A percentile compares a stretch with the other conserved stretches of the same genome.
phyloP scores from a whole-genome alignment of 2,888 invertebrate species.

The Prosapia bicincta region DNA sequence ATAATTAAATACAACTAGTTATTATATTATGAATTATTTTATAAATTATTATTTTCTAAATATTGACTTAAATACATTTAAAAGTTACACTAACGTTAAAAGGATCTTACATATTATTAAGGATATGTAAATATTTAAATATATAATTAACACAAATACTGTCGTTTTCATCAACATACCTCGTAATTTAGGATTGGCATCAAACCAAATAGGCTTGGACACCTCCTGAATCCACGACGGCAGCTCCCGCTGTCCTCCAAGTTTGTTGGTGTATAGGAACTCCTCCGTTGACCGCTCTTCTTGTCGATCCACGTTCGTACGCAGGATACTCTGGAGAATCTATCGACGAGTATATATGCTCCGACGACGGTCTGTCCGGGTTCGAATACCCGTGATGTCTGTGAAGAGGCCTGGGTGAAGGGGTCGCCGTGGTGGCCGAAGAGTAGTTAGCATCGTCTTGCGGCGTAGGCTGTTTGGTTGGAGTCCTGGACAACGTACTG shows the following conservation, averaged over 20 bases:
- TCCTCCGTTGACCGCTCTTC: slow-evolving; percentile 32
- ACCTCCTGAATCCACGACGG: slow-evolving; percentile 46
- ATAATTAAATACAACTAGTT: too few relatives aligned
- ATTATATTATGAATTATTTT: too few relatives aligned
- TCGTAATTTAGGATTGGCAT: slow-evolving; percentile 43
- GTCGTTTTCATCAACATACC: slow-evolving; percentile 17
- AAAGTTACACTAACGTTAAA: too few relatives aligned
- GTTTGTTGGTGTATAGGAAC: slow-evolving; percentile 28
- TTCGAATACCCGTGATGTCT: slow-evolving; percentile 48
- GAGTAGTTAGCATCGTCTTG: slow-evolving; percentile 60
- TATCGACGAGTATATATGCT: slow-evolving; percentile 87
- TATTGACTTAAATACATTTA: too few relatives aligned
- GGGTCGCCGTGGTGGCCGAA: slow-evolving; percentile 62
- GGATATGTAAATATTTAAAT: too few relatives aligned
- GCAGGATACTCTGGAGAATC: slow-evolving; percentile 81
- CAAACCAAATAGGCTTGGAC: slow-evolving; percentile 72
- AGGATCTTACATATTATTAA: too few relatives aligned
- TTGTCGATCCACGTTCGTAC: slow-evolving; percentile 57
- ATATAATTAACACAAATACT: too few relatives aligned
- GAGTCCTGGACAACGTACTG: slow-evolving; percentile 40
- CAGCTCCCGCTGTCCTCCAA: slow-evolving; percentile 47
- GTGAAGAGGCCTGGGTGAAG: slow-evolving; percentile 51
- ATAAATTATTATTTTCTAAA: too few relatives aligned
- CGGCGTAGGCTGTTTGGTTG: slow-evolving; percentile 37
- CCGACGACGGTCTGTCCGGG: slow-evolving; percentile 66